These are phyloP conservation scores for Erpetoichthys calabaricus DNA, from an alignment of 2,797 vertebrate genomes.

Conservation along the genomic window DNA sequence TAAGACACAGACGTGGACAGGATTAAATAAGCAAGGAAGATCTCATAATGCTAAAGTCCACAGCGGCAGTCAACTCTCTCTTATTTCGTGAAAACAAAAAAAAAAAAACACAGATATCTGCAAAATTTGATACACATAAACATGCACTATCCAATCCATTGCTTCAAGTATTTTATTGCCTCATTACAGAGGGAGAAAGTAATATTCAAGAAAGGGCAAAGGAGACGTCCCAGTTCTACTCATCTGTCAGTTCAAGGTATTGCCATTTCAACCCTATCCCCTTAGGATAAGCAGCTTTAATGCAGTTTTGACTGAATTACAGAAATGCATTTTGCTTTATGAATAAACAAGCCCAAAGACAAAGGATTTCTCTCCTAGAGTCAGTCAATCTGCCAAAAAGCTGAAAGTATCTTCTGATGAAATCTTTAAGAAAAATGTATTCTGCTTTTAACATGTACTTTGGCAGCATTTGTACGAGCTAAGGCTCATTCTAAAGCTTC, in stretches of 20 bases:
- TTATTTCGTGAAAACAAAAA: neutral
- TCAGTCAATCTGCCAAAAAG: neutral
- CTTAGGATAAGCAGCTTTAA: neutral
- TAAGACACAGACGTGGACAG: too few species aligned
- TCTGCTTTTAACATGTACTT: too few species aligned
- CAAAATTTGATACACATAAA: conserved; percentile 1
- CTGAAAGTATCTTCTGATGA: neutral
- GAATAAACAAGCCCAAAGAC: neutral
- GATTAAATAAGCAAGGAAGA: too few species aligned
- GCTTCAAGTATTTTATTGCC: neutral
- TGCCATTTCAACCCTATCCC: conserved; percentile 2
- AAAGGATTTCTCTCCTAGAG: neutral
- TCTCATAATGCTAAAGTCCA: too few species aligned
- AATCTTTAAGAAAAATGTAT: too few species aligned
- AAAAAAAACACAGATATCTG: neutral
- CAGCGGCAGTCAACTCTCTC: neutral
- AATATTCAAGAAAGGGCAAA: conserved; percentile 4
- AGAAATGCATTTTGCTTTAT: conserved; percentile 1
- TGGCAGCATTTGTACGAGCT: too few species aligned
- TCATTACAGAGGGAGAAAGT: conserved; percentile 1
- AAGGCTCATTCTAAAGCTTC: too few species aligned
- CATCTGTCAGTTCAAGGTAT: conserved; percentile 5
- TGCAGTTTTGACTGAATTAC: conserved; percentile 5
- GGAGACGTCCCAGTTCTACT: conserved; percentile 3
- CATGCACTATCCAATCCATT: conserved; percentile 1